Evolutionary conservation across 2,888 invertebrate genomes (phyloP), one percentile per base, ranked within the genome.

Genomic region (Philereme vetulata): DNA sequence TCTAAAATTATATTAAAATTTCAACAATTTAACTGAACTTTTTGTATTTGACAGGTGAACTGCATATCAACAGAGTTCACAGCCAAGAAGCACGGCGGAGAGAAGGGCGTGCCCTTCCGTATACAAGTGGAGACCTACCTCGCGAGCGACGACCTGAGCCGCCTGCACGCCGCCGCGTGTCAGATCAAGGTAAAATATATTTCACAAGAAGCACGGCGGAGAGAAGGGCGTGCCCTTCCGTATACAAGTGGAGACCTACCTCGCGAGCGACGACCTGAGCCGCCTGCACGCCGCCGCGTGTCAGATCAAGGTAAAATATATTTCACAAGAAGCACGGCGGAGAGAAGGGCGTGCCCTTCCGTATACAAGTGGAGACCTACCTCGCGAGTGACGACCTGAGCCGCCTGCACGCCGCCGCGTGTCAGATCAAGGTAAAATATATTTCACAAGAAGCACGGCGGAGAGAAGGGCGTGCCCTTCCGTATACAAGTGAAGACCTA

Each of bases 51-150:
- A 4, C 80, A 96, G 96, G 96, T 97, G 50, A 98, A 99, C 88
- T 98, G 98, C 85, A 99, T 99, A 76, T 98, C 98, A 65, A 99
- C 99, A 0, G 99, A 99, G 89, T 99, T 99, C 84, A 99, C 99
- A 0, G 97, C 98, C 0, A 98, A 98, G 85, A 98, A 98, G 80
- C 98, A 99, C 85, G 99, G 99, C 50, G 99, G 99, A 1, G 99
- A 99, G 88, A 99, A 99, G 81, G 99, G 99, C 0, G 98, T 99
- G 0, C 98, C 98, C 0, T 99, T 99, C 91, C 95, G 98, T 50
- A 96, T 98, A 67, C 98, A 98, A 89, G 96, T 99, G 69, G 98
- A 98, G 90, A 98, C 98, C 0, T 96, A 94, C 76, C 88, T 96
- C 35, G 94, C 95, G 3, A 85, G 77, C 43, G 86, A 88, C 7